phyloP scores from a whole-genome alignment of 2,888 invertebrate genomes.

The Brenthis hecate region DNA sequence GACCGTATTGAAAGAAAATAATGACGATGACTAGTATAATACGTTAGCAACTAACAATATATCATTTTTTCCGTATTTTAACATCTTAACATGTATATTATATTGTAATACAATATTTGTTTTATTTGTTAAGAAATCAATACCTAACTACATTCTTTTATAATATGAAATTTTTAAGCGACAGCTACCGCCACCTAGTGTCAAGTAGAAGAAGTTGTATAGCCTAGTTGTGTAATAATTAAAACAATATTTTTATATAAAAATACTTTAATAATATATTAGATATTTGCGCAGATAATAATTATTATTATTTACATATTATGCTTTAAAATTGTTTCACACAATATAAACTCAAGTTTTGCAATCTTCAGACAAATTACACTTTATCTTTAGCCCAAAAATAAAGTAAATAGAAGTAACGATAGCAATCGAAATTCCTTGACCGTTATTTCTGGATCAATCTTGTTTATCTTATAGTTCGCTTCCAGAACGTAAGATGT shows the following conservation, averaged over 20 bases:
- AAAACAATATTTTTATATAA: no score
- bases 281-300: background rate
- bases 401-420: conserved; percentile 40
- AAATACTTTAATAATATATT: background rate
- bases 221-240: no score
- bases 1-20: no score
- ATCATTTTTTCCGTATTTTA: no score
- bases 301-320: background rate
- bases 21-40: no score
- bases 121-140: background rate
- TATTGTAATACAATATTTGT: background rate
- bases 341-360: background rate
- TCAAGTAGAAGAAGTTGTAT: conserved; percentile 55
- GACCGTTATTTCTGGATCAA: conserved; percentile 65
- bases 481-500: conserved; percentile 59
- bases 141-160: background rate
- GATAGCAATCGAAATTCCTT: conserved; percentile 62
- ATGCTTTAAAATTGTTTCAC: background rate
- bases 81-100: background rate
- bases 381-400: conserved; percentile 23
- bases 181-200: conserved; percentile 61
- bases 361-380: conserved; percentile 18
- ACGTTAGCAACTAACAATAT: no score
- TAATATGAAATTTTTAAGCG: background rate
- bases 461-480: conserved; percentile 66